phyloP scores from a whole-genome alignment of 2,113 vertebrate species.

The Microtus ochrogaster region DNA sequence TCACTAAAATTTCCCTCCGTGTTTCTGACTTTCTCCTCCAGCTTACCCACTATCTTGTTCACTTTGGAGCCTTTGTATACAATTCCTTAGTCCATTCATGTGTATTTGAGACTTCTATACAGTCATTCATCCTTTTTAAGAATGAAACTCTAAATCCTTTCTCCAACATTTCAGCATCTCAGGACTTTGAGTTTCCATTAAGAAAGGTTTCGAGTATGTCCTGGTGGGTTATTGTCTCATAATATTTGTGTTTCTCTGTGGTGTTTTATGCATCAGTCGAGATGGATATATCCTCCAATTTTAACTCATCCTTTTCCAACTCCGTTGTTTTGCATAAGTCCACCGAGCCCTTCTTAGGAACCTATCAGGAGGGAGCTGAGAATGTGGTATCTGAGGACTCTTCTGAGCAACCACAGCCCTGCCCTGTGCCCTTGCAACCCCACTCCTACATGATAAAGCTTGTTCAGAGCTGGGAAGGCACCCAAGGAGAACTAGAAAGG shows the following conservation, averaged over 20 bases:
- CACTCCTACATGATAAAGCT: background rate
- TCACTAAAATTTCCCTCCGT: background rate
- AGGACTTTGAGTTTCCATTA: background rate
- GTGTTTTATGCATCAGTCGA: background rate
- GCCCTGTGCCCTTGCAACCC: background rate
- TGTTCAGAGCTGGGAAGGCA: background rate
- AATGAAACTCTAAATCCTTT: background rate
- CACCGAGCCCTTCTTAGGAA: background rate
- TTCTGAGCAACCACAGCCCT: background rate
- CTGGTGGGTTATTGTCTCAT: background rate
- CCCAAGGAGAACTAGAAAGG: background rate
- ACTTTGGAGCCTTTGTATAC: background rate
- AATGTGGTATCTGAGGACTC: background rate
- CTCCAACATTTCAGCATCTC: background rate
- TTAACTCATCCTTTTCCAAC: background rate
- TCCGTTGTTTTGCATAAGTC: background rate
- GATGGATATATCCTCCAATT: background rate
- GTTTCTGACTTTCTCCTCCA: background rate
- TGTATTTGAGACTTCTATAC: background rate
- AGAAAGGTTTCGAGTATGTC: background rate
- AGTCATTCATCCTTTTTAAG: background rate
- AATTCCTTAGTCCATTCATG: background rate
- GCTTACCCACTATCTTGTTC: background rate
- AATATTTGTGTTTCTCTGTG: background rate
- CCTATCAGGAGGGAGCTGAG: constrained; percentile 15